A percentile compares a stretch with the other conserved stretches of the same genome.
These are phyloP conservation scores for Drosophila novamexicana DNA, from an alignment of 1,140 invertebrate species.

Conservation along the genomic window DNA sequence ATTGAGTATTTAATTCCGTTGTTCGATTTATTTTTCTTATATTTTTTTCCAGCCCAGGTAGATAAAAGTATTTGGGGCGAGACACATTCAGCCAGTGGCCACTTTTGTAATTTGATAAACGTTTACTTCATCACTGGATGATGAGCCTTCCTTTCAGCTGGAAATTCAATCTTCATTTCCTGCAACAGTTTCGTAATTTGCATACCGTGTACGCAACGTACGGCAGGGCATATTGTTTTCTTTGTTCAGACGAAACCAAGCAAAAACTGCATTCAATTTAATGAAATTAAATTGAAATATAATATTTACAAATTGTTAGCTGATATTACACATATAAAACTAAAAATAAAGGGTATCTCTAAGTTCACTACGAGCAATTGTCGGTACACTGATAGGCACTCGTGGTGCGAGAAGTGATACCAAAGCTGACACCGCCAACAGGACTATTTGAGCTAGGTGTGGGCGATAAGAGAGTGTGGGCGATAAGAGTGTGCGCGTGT, in stretches of 20 bases:
- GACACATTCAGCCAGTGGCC: conserved; percentile 27
- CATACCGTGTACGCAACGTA: background rate
- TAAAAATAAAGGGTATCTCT: conserved; percentile 4
- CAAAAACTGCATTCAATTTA: background rate
- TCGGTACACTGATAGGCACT: background rate
- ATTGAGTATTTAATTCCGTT: conserved; percentile 16
- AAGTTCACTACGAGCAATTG: background rate
- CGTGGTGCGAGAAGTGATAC: conserved; percentile 9
- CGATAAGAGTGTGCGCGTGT: background rate
- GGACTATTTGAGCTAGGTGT: background rate
- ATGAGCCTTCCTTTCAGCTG: conserved; percentile 39
- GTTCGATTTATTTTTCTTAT: background rate
- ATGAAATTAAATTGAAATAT: no score
- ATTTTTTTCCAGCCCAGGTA: background rate
- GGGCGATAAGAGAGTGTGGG: background rate
- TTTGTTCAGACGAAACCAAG: background rate
- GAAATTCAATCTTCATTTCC: conserved; percentile 53
- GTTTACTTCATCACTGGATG: conserved; percentile 40
- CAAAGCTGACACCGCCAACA: conserved; percentile 11
- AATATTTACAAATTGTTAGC: no score
- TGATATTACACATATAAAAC: no score
- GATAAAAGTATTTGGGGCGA: background rate
- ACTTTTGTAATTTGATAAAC: conserved; percentile 47
- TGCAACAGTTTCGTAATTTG: conserved; percentile 33
- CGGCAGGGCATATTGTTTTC: background rate